phyloP scores from a whole-genome alignment of 37 sponge, comb jelly and placozoan species.

The Petrosia ficiformis region DNA sequence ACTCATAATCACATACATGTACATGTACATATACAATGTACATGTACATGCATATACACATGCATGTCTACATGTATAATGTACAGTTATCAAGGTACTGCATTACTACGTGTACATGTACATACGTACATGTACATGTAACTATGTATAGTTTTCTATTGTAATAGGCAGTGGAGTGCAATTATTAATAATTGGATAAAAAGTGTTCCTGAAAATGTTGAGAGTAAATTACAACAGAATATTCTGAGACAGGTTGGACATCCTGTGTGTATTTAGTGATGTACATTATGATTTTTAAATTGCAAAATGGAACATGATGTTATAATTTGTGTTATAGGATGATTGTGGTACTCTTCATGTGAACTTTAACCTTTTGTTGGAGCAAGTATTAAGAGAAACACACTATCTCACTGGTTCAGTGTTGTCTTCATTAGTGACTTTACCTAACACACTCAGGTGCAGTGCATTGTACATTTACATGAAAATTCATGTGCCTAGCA shows the following conservation, averaged over 20 bases:
- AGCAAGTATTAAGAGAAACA: slow-evolving; percentile 40
- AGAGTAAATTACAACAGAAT: slow-evolving; percentile 21
- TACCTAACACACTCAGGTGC: slow-evolving; percentile 22
- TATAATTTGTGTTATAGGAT: too few species aligned
- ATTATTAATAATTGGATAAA: slow-evolving; percentile 13
- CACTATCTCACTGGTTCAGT: slow-evolving; percentile 18
- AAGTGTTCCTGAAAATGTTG: slow-evolving; percentile 17
- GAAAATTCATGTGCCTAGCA: too few species aligned
- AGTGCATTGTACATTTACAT: neutral
- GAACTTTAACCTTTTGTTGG: slow-evolving; percentile 56
- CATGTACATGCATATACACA: too few species aligned
- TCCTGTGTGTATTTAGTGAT: too few species aligned
- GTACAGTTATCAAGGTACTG: too few species aligned
- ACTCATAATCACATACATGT: too few species aligned
- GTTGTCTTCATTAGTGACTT: neutral
- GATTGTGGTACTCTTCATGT: slow-evolving; percentile 26
- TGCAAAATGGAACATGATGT: too few species aligned
- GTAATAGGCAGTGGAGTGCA: neutral
- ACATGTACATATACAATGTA: too few species aligned
- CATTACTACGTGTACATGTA: slow-evolving; percentile 14
- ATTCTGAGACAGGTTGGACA: slow-evolving; percentile 37
- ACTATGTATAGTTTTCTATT: neutral
- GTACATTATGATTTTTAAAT: neutral
- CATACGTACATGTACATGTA: slow-evolving; percentile 3
- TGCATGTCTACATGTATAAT: too few species aligned